phyloP scores from a whole-genome alignment of 37 sponge, comb jelly and placozoan species.

The Beroe forskalii region DNA sequence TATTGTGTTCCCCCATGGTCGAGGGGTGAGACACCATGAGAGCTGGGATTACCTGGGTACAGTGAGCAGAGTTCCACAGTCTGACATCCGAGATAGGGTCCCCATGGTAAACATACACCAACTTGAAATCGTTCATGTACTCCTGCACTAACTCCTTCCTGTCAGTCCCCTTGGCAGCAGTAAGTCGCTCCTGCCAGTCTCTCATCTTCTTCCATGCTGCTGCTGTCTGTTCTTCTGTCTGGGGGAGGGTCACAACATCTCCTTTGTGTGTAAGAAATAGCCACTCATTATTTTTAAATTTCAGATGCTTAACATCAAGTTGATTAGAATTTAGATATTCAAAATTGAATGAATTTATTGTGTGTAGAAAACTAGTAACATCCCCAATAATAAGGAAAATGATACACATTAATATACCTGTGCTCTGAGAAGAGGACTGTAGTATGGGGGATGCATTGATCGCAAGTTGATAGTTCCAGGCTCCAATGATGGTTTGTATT shows the following conservation, averaged over 20 bases:
- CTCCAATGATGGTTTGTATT: conserved; percentile 48
- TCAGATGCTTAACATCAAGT: too few relatives aligned
- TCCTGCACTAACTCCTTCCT: not conserved
- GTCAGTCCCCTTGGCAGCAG: conserved; percentile 15
- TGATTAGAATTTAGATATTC: too few relatives aligned
- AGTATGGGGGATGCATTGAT: conserved; percentile 18
- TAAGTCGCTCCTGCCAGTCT: conserved; percentile 30
- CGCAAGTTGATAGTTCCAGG: conserved; percentile 46
- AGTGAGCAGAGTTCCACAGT: not conserved
- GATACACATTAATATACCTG: conserved; percentile 57
- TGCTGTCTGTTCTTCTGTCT: conserved; percentile 41
- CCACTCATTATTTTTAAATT: too few relatives aligned
- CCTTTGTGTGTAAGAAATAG: too few relatives aligned
- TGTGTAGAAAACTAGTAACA: not conserved
- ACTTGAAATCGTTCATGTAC: not conserved
- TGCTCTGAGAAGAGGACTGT: conserved; percentile 1
- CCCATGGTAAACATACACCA: conserved; percentile 11
- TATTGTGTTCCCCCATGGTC: too few relatives aligned
- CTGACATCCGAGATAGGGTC: conserved; percentile 1
- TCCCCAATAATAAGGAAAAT: too few relatives aligned
- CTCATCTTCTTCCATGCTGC: conserved; percentile 30
- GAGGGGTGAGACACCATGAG: too few relatives aligned
- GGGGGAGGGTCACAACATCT: too few relatives aligned
- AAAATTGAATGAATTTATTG: too few relatives aligned
- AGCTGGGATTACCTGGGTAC: too few relatives aligned